phyloP scores from a whole-genome alignment of 2,888 invertebrate genomes.

The Prenolepis imparis region DNA sequence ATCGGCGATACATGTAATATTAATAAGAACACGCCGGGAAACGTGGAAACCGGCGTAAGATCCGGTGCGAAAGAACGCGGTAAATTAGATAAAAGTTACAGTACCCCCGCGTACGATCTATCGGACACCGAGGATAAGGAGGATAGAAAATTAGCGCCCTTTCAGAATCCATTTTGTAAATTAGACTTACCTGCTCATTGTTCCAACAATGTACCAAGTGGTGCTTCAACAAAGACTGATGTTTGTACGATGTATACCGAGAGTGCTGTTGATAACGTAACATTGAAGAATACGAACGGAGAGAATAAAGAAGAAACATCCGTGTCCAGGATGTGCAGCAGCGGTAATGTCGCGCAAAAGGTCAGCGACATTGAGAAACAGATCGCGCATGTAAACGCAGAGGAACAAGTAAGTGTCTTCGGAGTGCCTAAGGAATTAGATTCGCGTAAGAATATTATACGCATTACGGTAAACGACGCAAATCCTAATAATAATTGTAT shows the following conservation, averaged over 20 bases:
- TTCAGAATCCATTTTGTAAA: slow-evolving; percentile 59
- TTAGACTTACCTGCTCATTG: slow-evolving; percentile 58
- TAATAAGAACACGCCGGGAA: slow-evolving; percentile 51
- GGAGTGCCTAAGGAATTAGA: slow-evolving; percentile 60
- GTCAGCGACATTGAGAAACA: slow-evolving; percentile 74
- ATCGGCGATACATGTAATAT: slow-evolving; percentile 67
- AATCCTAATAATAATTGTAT: slow-evolving; percentile 61
- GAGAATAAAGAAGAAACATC: slow-evolving; percentile 52
- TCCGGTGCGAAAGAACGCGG: slow-evolving; percentile 85
- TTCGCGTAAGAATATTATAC: slow-evolving; percentile 61
- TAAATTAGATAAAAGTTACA: slow-evolving; percentile 92
- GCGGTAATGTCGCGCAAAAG: slow-evolving; percentile 76
- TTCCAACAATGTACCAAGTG: slow-evolving; percentile 70
- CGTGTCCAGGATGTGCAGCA: slow-evolving; percentile 46
- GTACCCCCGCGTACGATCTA: slow-evolving; percentile 93
- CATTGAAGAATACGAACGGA: slow-evolving; percentile 44
- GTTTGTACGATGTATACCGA: slow-evolving; percentile 64
- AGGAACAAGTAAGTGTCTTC: slow-evolving; percentile 55
- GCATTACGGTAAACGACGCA: slow-evolving; percentile 66
- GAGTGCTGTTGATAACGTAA: slow-evolving; percentile 65
- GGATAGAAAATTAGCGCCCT: slow-evolving; percentile 66
- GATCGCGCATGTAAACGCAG: slow-evolving; percentile 46
- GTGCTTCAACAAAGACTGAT: slow-evolving; percentile 78
- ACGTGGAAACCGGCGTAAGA: slow-evolving; percentile 55
- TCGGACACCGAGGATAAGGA: slow-evolving; percentile 83